A percentile compares a stretch with the other conserved stretches of the same genome.
Evolutionary conservation across 2,113 vertebrate species (phyloP).

Genomic region (Oplegnathus fasciatus): DNA sequence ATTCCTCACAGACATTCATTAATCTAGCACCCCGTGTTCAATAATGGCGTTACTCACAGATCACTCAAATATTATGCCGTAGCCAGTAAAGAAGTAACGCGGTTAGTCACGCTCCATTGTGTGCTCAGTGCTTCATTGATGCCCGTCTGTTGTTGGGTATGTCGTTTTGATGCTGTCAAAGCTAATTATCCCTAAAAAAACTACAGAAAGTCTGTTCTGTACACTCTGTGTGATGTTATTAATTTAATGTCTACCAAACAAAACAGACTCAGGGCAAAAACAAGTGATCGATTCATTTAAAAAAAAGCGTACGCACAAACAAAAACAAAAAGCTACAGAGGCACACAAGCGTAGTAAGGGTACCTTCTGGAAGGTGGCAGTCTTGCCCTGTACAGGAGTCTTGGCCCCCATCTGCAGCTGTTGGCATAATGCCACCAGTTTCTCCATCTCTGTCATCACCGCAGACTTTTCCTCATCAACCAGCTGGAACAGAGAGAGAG

Average conservation of each 20-base stretch:
- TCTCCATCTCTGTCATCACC: slow-evolving; percentile 92
- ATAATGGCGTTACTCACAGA: slow-evolving; percentile 47
- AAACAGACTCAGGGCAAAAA: neutral
- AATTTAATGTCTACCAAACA: slow-evolving; percentile 8
- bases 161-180: slow-evolving; percentile 23
- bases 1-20: slow-evolving; percentile 59
- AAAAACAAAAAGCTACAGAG: neutral
- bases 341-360: slow-evolving; percentile 19
- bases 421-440: slow-evolving; percentile 89
- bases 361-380: slow-evolving; percentile 95
- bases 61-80: slow-evolving; percentile 37
- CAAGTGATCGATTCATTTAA: neutral
- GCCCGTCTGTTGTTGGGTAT: neutral
- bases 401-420: slow-evolving; percentile 92
- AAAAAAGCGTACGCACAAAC: slow-evolving; percentile 11
- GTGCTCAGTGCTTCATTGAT: slow-evolving; percentile 3
- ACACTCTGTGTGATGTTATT: slow-evolving; percentile 3
- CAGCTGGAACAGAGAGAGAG: slow-evolving; percentile 83
- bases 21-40: slow-evolving; percentile 25
- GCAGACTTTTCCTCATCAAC: slow-evolving; percentile 89
- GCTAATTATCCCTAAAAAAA: slow-evolving; percentile 12
- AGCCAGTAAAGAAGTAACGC: slow-evolving; percentile 32
- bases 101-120: slow-evolving; percentile 23
- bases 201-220: neutral
- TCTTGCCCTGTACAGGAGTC: slow-evolving; percentile 91